Percentiles rank a stretch among this genome's conserved stretches.
These are phyloP conservation scores for Cathartes aura DNA, from an alignment of 2,113 vertebrate species.

Conservation along the genomic window DNA sequence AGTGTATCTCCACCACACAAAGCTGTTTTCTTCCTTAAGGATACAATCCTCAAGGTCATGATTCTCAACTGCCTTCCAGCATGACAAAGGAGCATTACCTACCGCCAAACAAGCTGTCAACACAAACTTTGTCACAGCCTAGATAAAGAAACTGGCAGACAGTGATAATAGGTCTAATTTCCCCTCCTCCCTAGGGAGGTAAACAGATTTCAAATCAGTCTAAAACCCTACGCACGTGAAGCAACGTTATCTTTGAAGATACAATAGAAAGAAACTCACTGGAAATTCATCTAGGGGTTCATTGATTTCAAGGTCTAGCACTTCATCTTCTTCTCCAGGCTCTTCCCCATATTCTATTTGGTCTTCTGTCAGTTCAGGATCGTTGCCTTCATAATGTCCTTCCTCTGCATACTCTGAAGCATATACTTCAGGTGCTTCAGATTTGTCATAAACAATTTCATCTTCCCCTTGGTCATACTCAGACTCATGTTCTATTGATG, in stretches of 20 bases:
- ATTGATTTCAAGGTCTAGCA: conserved; percentile 94
- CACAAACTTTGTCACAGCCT: conserved; percentile 93
- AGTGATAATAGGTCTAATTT: conserved; percentile 93
- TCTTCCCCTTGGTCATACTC: conserved; percentile 85
- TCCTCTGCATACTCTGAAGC: conserved; percentile 80
- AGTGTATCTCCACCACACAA: conserved; percentile 89
- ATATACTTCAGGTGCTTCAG: conserved; percentile 76
- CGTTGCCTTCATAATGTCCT: conserved; percentile 80
- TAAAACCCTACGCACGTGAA: conserved; percentile 73
- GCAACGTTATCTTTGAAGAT: conserved; percentile 79
- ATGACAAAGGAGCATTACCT: conserved; percentile 87
- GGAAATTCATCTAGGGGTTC: conserved; percentile 96
- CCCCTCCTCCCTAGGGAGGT: conserved; percentile 80
- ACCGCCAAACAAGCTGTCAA: conserved; percentile 94
- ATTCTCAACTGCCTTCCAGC: conserved; percentile 80
- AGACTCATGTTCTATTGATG: conserved; percentile 71
- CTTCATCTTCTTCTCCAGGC: conserved; percentile 86
- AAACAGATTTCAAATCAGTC: conserved; percentile 84
- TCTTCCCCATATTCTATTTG: conserved; percentile 85
- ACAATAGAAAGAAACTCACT: conserved; percentile 87
- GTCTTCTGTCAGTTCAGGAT: conserved; percentile 79
- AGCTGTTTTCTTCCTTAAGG: conserved; percentile 86
- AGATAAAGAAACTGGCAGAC: conserved; percentile 93
- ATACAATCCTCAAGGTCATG: conserved; percentile 91
- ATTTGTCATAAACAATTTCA: conserved; percentile 79